Percentiles rank a stretch among this genome's conserved stretches.
Evolutionary conservation across 2,113 vertebrate genomes (phyloP).

Genomic region (Hippocampus guttulatus): DNA sequence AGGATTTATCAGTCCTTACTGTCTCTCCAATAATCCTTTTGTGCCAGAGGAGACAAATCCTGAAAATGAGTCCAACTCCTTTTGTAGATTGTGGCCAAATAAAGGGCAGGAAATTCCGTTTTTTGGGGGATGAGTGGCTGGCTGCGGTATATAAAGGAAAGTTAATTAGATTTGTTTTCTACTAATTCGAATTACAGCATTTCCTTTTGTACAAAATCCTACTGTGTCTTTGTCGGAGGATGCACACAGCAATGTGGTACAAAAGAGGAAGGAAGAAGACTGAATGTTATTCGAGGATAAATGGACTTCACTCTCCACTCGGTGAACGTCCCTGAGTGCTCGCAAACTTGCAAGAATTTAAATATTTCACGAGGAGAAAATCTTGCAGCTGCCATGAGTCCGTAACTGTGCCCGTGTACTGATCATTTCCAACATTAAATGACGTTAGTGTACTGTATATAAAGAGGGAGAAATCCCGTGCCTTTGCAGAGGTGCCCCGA

Average conservation of each 20-base stretch:
- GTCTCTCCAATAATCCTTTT: no score
- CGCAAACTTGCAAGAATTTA: slow-evolving; percentile 1
- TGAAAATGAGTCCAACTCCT: no score
- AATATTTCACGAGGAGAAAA: background rate
- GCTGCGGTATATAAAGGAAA: no score
- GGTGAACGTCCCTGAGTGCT: background rate
- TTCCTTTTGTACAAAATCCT: background rate
- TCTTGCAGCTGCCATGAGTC: background rate
- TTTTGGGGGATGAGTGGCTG: no score
- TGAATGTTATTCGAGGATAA: background rate
- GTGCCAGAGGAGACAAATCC: no score
- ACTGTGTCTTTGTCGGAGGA: background rate
- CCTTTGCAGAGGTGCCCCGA: no score
- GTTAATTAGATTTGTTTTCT: background rate
- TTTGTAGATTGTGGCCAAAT: no score
- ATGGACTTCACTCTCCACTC: background rate
- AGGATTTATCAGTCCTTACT: no score
- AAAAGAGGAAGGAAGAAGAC: background rate
- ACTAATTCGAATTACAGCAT: background rate
- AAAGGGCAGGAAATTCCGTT: no score
- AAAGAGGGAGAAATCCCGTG: no score
- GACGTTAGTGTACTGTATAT: no score
- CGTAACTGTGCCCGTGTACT: background rate
- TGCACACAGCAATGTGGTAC: background rate
- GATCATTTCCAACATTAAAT: background rate